Evolutionary conservation across 2,113 vertebrate genomes (phyloP), one percentile per base, ranked within the genome.

Genomic region (Megaceryle maxima): DNA sequence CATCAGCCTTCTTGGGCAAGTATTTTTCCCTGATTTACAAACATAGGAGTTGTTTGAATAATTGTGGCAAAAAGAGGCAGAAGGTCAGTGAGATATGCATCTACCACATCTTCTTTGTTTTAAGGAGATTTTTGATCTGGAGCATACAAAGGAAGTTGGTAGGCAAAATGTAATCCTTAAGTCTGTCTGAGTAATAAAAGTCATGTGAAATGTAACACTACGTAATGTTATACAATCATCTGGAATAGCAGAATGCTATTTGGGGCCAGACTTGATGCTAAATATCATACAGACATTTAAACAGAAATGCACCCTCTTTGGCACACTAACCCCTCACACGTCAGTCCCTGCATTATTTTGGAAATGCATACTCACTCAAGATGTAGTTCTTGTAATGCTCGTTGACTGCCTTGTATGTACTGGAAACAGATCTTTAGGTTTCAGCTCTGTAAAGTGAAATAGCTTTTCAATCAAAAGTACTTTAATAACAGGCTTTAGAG

Each of bases 101-200:
- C 67, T 86, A 41, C 66, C 46, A 31, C 50, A 70, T 73, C 88
- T 89, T 92, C 90, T 73, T 39, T 60, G 16, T 51, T 86, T 56
- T 44, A 55, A 73, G 48, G 59, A 91, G 77, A n/a, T 72, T 93
- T 96, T 88, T 79, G 56, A 89, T 94, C 81, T 43, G 76, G 41
- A 81, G 81, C 89, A 82, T 66, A 79, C 51, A 88, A 92, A 87
- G 69, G 79, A 92, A 79, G 94, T 24, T 35, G 26, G 51, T 75
- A 94, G 79, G 90, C 72, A 92, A 91, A 94, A 75, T 67, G 79
- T 51, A 88, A 82, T 80, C 72, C 92, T 87, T 16, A 64, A 76
- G 57, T 51, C 77, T 94, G 82, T 35, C 57, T 92, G 75, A 91
- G 69, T 95, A 93, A 97, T 95, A 88, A 63, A 90, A 97, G 75